Evolutionary conservation across 2,113 vertebrate genomes (phyloP).

Genomic region (Arenaria interpres): DNA sequence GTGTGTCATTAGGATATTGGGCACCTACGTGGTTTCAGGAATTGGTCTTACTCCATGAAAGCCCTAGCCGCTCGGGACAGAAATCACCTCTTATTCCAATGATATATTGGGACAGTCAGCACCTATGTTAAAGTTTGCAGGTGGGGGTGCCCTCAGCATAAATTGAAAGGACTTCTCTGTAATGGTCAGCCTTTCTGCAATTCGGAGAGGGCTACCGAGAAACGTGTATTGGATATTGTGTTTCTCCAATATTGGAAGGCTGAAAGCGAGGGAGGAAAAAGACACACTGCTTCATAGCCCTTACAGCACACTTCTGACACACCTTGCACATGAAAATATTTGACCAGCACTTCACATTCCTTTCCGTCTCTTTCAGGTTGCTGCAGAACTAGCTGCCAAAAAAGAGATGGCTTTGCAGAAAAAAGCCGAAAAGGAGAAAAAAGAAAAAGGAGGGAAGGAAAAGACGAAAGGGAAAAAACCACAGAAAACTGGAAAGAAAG

Average conservation of each 20-base stretch:
- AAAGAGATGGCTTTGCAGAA: conserved; percentile 60
- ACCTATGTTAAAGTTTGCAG: not conserved
- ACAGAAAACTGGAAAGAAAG: conserved; percentile 46
- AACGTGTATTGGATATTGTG: rapidly evolving
- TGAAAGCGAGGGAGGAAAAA: not conserved
- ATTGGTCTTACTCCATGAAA: not conserved
- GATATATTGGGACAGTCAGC: not conserved
- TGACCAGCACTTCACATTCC: not conserved
- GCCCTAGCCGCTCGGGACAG: not conserved
- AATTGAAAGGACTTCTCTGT: not conserved
- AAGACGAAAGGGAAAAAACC: not conserved
- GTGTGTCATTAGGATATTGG: not conserved
- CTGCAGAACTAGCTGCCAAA: conserved; percentile 78
- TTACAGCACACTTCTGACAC: not conserved
- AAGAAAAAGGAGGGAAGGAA: conserved; percentile 30
- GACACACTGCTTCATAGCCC: not conserved
- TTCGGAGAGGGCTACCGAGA: not conserved
- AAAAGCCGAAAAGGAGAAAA: conserved; percentile 37
- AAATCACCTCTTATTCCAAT: not conserved
- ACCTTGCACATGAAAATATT: not conserved
- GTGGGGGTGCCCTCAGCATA: not conserved
- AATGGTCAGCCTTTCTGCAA: not conserved
- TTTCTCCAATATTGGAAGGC: not conserved
- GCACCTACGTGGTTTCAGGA: not conserved
- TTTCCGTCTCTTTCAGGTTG: conserved; percentile 72